Percentiles rank a stretch among this genome's conserved stretches.
These are phyloP conservation scores for Rhegmatorhina hoffmannsi DNA, from an alignment of 2,113 vertebrate species.

Conservation along the genomic window DNA sequence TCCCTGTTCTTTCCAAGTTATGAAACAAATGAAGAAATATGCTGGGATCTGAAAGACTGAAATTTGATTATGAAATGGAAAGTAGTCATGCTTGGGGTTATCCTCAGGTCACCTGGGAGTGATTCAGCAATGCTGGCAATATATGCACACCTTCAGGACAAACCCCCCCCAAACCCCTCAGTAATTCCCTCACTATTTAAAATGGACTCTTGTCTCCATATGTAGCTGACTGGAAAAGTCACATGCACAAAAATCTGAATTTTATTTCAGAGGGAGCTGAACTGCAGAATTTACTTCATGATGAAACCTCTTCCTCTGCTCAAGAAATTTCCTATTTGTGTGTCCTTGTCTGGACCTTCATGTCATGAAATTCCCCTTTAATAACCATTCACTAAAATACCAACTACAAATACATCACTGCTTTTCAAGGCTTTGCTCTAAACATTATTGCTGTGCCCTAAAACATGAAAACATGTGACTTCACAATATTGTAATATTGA, in stretches of 20 bases:
- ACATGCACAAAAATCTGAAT: not conserved
- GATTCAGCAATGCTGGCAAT: not conserved
- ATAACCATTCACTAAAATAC: not conserved
- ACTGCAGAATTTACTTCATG: not conserved
- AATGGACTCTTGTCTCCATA: not conserved
- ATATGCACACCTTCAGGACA: not conserved
- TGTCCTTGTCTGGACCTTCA: not conserved
- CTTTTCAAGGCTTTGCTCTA: not conserved
- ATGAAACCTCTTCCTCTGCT: not conserved
- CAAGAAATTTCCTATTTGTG: not conserved
- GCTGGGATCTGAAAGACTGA: not conserved
- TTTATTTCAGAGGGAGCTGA: not conserved
- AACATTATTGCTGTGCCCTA: not conserved
- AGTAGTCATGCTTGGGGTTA: not conserved
- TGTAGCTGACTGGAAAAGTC: not conserved
- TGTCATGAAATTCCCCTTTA: not conserved
- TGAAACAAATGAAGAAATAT: constrained; percentile 8
- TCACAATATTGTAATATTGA: not conserved
- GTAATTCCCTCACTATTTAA: not conserved
- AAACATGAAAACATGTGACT: not conserved
- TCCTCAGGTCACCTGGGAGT: not conserved
- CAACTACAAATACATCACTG: not conserved
- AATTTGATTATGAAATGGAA: constrained; percentile 18
- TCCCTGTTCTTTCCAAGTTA: not conserved
- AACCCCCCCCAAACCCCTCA: not conserved